These are phyloP conservation scores for Palloptera scutellata DNA, from an alignment of 2,888 invertebrate genomes.

Conservation along the genomic window DNA sequence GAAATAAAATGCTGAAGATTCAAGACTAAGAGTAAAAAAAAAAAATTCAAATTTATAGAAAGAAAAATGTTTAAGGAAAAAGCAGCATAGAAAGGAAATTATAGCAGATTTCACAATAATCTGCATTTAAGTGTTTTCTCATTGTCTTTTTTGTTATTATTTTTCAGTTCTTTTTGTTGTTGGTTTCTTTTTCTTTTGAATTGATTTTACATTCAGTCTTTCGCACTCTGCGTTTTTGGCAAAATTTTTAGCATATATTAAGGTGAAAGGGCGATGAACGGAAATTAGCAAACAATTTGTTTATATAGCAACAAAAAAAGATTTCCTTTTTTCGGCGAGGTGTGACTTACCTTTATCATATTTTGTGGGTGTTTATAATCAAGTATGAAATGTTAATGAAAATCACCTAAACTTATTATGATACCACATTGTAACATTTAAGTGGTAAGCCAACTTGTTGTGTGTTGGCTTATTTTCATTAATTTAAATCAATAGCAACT, in stretches of 20 bases:
- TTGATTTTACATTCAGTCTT: not conserved
- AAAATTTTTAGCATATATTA: not conserved
- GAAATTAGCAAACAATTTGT: conserved; percentile 1
- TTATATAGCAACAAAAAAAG: not conserved
- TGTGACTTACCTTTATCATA: too few relatives aligned
- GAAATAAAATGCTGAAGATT: not conserved
- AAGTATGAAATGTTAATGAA: too few relatives aligned
- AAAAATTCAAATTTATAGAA: not conserved
- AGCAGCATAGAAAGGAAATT: not conserved
- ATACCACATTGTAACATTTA: too few relatives aligned
- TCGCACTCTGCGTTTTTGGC: not conserved
- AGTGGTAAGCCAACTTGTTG: too few relatives aligned
- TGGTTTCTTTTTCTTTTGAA: not conserved
- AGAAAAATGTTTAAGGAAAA: not conserved
- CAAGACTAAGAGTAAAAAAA: not conserved
- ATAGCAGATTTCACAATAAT: not conserved
- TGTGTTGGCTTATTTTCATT: too few relatives aligned
- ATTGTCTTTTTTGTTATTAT: not conserved
- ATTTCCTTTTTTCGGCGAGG: not conserved
- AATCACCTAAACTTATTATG: too few relatives aligned
- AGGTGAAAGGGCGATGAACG: not conserved
- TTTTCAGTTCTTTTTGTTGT: not conserved
- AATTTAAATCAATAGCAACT: too few relatives aligned
- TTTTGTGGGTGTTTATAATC: too few relatives aligned
- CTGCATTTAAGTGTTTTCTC: not conserved